phyloP scores from a whole-genome alignment of 2,113 vertebrate genomes.

The Glaucidium brasilianum region DNA sequence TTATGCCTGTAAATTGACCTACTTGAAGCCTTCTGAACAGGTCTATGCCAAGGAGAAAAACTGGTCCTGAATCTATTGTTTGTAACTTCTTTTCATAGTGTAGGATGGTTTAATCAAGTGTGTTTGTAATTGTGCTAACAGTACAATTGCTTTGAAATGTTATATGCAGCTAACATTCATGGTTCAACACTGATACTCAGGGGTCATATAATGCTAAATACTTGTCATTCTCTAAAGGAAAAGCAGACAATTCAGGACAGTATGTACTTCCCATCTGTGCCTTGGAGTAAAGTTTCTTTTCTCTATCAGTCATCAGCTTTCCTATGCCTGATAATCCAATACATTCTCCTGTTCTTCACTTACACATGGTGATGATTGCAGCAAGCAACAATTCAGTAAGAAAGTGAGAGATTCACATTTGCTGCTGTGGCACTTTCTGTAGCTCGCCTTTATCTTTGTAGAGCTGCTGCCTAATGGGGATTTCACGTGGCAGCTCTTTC shows the following conservation, averaged over 20 bases:
- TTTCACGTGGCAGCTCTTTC: conserved; percentile 19
- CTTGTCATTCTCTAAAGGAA: conserved; percentile 9
- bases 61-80: neutral
- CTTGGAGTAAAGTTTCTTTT: neutral
- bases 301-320: neutral
- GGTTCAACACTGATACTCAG: neutral
- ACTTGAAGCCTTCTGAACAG: neutral
- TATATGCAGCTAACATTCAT: neutral
- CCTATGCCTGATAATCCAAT: neutral
- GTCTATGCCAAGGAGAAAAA: neutral
- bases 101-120: neutral
- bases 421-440: neutral
- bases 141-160: neutral
- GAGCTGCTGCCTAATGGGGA: neutral
- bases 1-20: neutral
- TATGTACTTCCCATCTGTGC: conserved; percentile 35
- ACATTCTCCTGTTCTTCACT: neutral
- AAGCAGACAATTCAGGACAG: neutral
- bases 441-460: neutral
- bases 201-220: neutral
- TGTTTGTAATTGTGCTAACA: neutral
- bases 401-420: neutral
- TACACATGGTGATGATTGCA: neutral
- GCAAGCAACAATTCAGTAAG: neutral
- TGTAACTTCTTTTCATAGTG: neutral